Conservation (phyloP, 2,888 invertebrate genomes). For the Trissonchulus sp. region DNA sequence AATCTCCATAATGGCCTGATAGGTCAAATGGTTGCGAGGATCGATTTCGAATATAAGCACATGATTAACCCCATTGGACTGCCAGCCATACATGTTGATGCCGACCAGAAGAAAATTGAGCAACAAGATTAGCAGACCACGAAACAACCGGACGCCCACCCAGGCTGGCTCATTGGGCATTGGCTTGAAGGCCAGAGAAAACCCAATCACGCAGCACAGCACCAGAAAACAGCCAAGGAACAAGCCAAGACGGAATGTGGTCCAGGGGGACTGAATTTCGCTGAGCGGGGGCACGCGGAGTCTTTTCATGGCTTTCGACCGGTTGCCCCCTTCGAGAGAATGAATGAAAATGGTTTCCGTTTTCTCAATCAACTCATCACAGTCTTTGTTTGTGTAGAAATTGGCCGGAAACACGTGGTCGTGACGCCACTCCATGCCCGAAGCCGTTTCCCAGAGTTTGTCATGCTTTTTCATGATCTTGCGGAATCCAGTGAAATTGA, state of each 20-base stretch:
- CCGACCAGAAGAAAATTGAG: conserved; percentile 55
- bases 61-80: conserved; percentile 59
- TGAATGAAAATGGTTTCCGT: not conserved
- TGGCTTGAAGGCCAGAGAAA: conserved; percentile 60
- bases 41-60: conserved; percentile 60
- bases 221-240: conserved; percentile 91
- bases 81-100: conserved; percentile 59
- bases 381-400: conserved; percentile 72
- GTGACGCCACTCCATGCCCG: conserved; percentile 83
- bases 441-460: conserved; percentile 76
- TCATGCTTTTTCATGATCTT: conserved; percentile 99
- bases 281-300: conserved; percentile 91
- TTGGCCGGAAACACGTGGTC: conserved; percentile 86
- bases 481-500: conserved; percentile 96
- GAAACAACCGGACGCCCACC: conserved; percentile 75
- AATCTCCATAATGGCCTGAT: conserved; percentile 58
- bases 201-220: conserved; percentile 72
- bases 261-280: conserved; percentile 92
- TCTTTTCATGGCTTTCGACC: conserved; percentile 91
- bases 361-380: conserved; percentile 57
- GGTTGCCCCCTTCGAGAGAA: conserved; percentile 10
- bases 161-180: conserved; percentile 17
- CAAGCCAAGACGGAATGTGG: conserved; percentile 74
- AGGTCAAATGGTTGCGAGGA: conserved; percentile 58
- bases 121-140: conserved; percentile 81